Evolutionary conservation across 1,140 invertebrate genomes (phyloP).

Genomic region (Lordiphosa collinella): DNA sequence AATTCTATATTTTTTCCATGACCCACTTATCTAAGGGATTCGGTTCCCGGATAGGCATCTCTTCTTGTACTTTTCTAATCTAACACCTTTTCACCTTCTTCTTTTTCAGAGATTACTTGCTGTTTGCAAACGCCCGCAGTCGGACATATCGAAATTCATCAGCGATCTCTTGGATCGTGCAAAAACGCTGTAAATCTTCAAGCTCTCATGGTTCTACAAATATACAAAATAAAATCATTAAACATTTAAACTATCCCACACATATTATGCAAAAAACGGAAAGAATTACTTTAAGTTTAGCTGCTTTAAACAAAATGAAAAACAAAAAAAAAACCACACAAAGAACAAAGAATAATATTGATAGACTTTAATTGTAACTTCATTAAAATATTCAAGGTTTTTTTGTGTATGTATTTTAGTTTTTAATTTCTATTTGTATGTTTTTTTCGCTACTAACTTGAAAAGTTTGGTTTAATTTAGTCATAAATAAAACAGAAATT

Average conservation of each 20-base stretch:
- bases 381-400: slow-evolving; percentile 24
- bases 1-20: no score
- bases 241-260: slow-evolving; percentile 37
- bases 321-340: slow-evolving; percentile 31
- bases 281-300: slow-evolving; percentile 64
- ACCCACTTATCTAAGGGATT: no score
- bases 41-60: no score
- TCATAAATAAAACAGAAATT: slow-evolving; percentile 43
- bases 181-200: slow-evolving; percentile 86
- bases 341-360: slow-evolving; percentile 52
- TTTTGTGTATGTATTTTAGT: slow-evolving; percentile 21
- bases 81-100: slow-evolving; percentile 1
- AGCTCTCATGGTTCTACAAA: slow-evolving; percentile 11
- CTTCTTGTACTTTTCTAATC: no score
- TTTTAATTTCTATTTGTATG: slow-evolving; percentile 7
- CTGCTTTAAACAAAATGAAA: slow-evolving; percentile 45
- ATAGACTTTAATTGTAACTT: slow-evolving; percentile 17
- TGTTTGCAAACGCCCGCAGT: slow-evolving; percentile 90
- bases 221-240: slow-evolving; percentile 36
- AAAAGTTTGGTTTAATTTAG: slow-evolving; percentile 47
- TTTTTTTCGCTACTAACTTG: slow-evolving; percentile 37
- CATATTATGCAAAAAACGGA: slow-evolving; percentile 40
- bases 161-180: slow-evolving; percentile 93
- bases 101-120: slow-evolving; percentile 86
- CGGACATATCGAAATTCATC: slow-evolving; percentile 94